Base-by-base conservation (phyloP, 2,113 vertebrate genomes). In the Notothenia rossii region DNA sequence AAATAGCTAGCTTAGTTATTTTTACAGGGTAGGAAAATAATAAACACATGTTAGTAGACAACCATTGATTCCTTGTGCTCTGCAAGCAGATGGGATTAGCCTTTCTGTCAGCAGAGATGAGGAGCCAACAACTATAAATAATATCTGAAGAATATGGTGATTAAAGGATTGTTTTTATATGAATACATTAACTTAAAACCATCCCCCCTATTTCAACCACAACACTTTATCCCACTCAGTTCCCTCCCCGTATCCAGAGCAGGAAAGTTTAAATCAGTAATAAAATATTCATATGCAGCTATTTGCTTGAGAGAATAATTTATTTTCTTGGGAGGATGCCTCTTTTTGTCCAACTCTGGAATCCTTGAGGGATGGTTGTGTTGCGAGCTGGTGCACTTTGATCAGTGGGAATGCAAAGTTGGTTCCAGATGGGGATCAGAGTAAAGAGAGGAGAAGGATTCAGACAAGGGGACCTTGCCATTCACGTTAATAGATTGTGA, bases 291-390 rank as follows among this genome's bases (percentile, higher is more conserved):
- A 95, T 92, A 88, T 53, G 60, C 80, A 94, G 89, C 86, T 85
- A 94, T 88, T 93, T 95, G 86, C 59, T 90, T 93, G 88, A 93
- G 94, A 95, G 95, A 89, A 92, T 92, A 88, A 92, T 93, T 93
- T 92, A 93, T 92, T 94, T 94, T 92, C 75, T 79, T 85, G 88
- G 86, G 84, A 86, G 83, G 91, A 93, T 90, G 90, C 90, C 75
- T 91, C 90, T 93, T 92, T 94, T 90, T 92, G 76, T 86, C 84
- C 71, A 87, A 78, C 81, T 82, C 69, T 80, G 75, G 83, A 72
- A 91, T 86, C 82, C 92, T 91, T 87, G 89, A 91, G 88, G 94
- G 94, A 89, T 50, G 13, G 50, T 80, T 88, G 89, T 92, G 84
- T 88, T 90, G 83, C 86, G 87, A 72, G 87, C 75, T 87, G 75